phyloP scores from a whole-genome alignment of 1,140 invertebrate species.

The Argopecten irradians region DNA sequence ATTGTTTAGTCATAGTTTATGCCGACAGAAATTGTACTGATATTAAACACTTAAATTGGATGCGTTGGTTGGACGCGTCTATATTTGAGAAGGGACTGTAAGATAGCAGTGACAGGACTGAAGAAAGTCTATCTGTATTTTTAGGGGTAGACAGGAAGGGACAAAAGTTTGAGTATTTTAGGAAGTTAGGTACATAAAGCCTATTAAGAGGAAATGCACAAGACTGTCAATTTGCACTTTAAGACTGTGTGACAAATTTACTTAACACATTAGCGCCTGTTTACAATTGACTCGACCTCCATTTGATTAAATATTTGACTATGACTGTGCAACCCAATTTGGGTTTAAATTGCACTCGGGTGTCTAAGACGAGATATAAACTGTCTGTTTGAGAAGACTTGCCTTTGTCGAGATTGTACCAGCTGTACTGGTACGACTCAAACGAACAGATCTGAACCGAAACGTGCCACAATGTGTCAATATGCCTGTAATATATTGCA shows the following conservation, averaged over 20 bases:
- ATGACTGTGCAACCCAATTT: conserved; percentile 1
- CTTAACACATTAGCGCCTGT: not conserved
- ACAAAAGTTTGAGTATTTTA: not conserved
- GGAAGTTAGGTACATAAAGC: not conserved
- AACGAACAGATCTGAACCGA: too few relatives aligned
- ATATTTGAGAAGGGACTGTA: not conserved
- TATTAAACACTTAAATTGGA: too few relatives aligned
- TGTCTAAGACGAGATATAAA: not conserved
- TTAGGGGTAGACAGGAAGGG: not conserved
- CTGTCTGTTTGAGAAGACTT: not conserved
- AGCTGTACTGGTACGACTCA: too few relatives aligned
- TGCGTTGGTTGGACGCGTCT: too few relatives aligned
- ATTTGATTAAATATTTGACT: not conserved
- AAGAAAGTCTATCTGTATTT: not conserved
- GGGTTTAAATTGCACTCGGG: not conserved
- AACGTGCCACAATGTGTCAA: too few relatives aligned
- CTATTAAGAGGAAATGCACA: not conserved
- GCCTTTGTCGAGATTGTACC: too few relatives aligned
- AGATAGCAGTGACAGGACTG: too few relatives aligned
- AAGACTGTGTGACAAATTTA: not conserved
- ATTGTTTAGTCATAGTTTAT: too few relatives aligned
- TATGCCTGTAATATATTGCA: too few relatives aligned
- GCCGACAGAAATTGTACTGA: too few relatives aligned
- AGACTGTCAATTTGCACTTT: not conserved
- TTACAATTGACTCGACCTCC: not conserved